Evolutionary conservation across 2,113 vertebrate genomes (phyloP).

Genomic region (Hypanus sabinus): DNA sequence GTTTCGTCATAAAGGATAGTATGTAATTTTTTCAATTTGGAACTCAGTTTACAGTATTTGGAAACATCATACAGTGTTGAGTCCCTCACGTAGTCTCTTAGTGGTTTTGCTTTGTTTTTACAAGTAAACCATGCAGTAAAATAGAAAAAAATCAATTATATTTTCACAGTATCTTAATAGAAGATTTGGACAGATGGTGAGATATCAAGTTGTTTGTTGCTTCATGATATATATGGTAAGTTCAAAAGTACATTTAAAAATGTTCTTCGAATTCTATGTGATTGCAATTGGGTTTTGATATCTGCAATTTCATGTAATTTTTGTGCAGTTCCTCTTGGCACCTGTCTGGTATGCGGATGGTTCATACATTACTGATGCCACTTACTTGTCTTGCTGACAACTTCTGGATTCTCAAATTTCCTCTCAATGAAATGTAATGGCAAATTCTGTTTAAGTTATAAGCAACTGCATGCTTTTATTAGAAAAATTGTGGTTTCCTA

Average conservation of each 20-base stretch:
- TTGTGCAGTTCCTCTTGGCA: too few relatives aligned
- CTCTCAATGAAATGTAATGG: neutral
- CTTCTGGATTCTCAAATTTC: neutral
- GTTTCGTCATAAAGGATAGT: too few relatives aligned
- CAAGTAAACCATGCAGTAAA: too few relatives aligned
- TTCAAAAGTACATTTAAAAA: neutral
- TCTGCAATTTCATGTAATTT: neutral
- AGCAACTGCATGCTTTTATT: neutral
- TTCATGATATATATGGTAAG: conserved; percentile 28
- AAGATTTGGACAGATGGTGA: conserved; percentile 30
- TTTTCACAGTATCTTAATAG: conserved; percentile 6
- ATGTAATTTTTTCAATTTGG: too few relatives aligned
- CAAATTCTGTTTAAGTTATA: neutral
- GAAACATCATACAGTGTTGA: too few relatives aligned
- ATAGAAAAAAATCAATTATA: too few relatives aligned
- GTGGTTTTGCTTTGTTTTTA: too few relatives aligned
- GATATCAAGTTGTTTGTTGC: conserved; percentile 34
- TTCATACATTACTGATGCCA: too few relatives aligned
- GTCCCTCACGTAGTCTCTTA: too few relatives aligned
- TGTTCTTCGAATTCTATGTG: neutral
- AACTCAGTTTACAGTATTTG: too few relatives aligned
- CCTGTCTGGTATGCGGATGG: neutral
- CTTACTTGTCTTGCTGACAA: too few relatives aligned
- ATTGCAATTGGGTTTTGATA: neutral
- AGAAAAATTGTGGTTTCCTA: neutral